Percentiles rank a stretch among this genome's conserved stretches.
Conservation (phyloP, 2,797 vertebrate species). For the Girardinus metallicus region DNA sequence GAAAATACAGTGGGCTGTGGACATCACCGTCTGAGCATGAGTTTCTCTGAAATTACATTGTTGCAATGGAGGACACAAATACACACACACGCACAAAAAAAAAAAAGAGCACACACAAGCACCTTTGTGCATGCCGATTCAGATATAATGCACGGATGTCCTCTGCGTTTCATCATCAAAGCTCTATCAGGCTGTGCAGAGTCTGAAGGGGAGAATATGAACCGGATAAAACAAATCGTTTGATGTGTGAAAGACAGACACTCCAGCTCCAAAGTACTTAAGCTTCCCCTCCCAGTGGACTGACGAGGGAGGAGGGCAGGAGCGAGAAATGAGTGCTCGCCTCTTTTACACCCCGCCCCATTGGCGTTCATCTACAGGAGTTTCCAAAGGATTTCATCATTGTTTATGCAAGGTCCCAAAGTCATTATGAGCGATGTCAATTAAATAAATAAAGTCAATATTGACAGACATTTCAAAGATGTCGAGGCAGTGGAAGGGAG, state of each 20-base stretch:
- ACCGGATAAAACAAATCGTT: constrained; percentile 88
- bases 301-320: constrained; percentile 68
- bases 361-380: constrained; percentile 61
- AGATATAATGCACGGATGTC: constrained; percentile 82
- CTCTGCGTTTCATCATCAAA: constrained; percentile 88
- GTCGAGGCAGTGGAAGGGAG: constrained; percentile 20
- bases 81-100: constrained; percentile 50
- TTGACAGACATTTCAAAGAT: constrained; percentile 72
- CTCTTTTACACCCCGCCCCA: constrained; percentile 65
- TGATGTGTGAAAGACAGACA: constrained; percentile 88
- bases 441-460: constrained; percentile 82
- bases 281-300: constrained; percentile 83
- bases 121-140: constrained; percentile 75
- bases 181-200: constrained; percentile 76
- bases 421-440: constrained; percentile 69
- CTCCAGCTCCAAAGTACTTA: constrained; percentile 85
- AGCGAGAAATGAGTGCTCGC: constrained; percentile 61
- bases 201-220: constrained; percentile 85
- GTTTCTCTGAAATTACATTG: constrained; percentile 57
- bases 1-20: constrained; percentile 41
- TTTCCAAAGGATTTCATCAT: constrained; percentile 82
- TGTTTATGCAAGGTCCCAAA: constrained; percentile 78
- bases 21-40: constrained; percentile 42
- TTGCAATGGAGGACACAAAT: constrained; percentile 43
- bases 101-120: constrained; percentile 36